Conservation (phyloP, 2,888 invertebrate genomes). For the Dryobota labecula region DNA sequence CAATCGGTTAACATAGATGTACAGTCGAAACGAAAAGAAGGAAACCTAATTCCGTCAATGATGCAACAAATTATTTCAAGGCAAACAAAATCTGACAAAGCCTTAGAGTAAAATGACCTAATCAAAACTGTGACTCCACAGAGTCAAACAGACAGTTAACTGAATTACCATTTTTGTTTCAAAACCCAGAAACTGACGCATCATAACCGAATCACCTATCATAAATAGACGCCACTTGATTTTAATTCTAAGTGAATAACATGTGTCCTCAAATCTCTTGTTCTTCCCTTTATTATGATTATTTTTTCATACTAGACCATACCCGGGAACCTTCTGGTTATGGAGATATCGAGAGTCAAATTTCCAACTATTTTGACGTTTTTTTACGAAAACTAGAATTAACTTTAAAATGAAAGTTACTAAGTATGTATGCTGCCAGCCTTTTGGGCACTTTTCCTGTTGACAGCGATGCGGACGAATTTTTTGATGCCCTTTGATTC, state of each 20-base stretch:
- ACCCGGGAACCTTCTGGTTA: background rate
- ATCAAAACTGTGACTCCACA: background rate
- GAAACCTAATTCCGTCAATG: background rate
- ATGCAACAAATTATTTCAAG: background rate
- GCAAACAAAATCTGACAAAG: background rate
- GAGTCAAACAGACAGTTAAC: conserved; percentile 3
- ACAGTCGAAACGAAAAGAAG: background rate
- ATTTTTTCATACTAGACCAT: background rate
- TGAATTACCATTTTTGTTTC: conserved; percentile 4
- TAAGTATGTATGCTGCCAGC: too few relatives aligned
- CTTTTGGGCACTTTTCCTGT: too few relatives aligned
- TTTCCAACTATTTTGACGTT: too few relatives aligned
- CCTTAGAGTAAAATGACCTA: conserved; percentile 9
- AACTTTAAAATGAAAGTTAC: background rate
- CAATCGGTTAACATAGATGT: background rate
- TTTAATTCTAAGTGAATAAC: background rate
- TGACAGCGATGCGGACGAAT: too few relatives aligned
- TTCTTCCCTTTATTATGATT: too few relatives aligned
- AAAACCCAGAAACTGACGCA: conserved; percentile 17
- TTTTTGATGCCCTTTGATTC: too few relatives aligned
- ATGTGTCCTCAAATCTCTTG: too few relatives aligned
- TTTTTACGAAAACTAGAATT: background rate
- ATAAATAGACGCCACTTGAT: conserved; percentile 8
- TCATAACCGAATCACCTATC: conserved; percentile 25
- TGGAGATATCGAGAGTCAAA: background rate